Evolutionary conservation across 2,113 vertebrate species (phyloP), one percentile per base, ranked within the genome.

Genomic region (Heteronetta atricapilla): DNA sequence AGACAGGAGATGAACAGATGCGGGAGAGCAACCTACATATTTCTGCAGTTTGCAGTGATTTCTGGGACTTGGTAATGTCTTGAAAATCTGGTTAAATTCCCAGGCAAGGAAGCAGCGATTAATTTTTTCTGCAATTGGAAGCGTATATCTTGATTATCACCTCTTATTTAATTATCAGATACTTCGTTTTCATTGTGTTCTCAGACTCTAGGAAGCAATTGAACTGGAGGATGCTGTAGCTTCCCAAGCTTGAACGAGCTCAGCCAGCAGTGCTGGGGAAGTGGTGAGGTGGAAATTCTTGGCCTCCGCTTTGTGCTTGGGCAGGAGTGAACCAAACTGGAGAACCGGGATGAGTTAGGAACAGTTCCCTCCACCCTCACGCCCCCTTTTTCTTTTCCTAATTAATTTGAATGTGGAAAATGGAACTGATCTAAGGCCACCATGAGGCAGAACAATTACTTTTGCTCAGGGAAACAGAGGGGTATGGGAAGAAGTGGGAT

Each of bases 111-210:
- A 90, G 17, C 31, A 90, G 40, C 8, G 6, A 72, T 94, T 86
- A 75, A 60, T 75, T 86, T 88, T 88, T 90, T 75, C 73, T 53
- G 19, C 62, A 79, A 11, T 48, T 94, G 36, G 76, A 92, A 86
- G 52, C 80, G 40, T 85, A 0, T 84, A 58, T 94, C 58, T 84
- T 68, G 66, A 60, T 88, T 93, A 82, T 89, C 58, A 82, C 81
- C 42, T 94, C 60, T 81, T 83, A 53, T 38, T 92, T 88, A 75
- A 90, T 88, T 90, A 85, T 82, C 77, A 92, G 63, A 33, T 82
- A 50, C 69, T 66, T 92, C 8, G 28, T 68, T 84, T 69, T 79
- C 5, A 3, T 52, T 33, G 16, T 13, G 86, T 33, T 79, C 66
- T 93, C 50, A n/a, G 64, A n/a, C 3, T 11, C 11, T 58, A n/a